These are phyloP conservation scores for Scylla paramamosain DNA, from an alignment of 1,140 invertebrate genomes.

Conservation along the genomic window DNA sequence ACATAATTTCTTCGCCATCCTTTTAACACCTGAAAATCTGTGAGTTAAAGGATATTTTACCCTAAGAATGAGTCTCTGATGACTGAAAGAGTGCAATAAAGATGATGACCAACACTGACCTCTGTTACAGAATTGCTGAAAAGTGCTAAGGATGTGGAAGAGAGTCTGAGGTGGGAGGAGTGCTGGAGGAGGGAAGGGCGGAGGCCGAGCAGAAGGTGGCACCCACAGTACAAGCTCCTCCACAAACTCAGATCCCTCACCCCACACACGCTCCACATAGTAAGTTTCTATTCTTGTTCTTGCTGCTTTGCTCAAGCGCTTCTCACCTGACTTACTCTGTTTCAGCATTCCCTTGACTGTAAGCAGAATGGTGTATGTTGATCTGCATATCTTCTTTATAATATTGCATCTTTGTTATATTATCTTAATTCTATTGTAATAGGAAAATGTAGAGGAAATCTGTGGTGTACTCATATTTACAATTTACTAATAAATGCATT, in stretches of 20 bases:
- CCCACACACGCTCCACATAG: slow-evolving; percentile 74
- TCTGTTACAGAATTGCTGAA: slow-evolving; percentile 70
- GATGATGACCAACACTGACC: slow-evolving; percentile 35
- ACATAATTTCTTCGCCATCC: no score
- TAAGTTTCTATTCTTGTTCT: slow-evolving; percentile 69
- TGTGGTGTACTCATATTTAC: no score
- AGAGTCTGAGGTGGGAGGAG: slow-evolving; percentile 58
- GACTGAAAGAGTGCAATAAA: no score
- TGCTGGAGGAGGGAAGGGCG: slow-evolving; percentile 73
- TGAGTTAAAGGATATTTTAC: no score
- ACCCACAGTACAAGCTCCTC: slow-evolving; percentile 73
- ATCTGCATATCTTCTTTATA: no score
- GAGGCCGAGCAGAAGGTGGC: slow-evolving; percentile 61
- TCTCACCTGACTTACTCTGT: slow-evolving; percentile 69
- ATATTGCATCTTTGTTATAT: background rate
- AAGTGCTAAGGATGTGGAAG: slow-evolving; percentile 63
- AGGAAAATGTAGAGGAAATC: no score
- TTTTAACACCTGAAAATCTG: no score
- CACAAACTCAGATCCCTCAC: slow-evolving; percentile 72
- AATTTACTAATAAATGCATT: background rate
- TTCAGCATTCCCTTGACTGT: slow-evolving; percentile 74
- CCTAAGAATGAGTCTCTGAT: no score
- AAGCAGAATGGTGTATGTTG: background rate
- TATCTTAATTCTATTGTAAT: background rate
- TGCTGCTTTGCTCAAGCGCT: slow-evolving; percentile 67